Conservation (phyloP, 2,113 vertebrate species). For the Triplophysa rosa region DNA sequence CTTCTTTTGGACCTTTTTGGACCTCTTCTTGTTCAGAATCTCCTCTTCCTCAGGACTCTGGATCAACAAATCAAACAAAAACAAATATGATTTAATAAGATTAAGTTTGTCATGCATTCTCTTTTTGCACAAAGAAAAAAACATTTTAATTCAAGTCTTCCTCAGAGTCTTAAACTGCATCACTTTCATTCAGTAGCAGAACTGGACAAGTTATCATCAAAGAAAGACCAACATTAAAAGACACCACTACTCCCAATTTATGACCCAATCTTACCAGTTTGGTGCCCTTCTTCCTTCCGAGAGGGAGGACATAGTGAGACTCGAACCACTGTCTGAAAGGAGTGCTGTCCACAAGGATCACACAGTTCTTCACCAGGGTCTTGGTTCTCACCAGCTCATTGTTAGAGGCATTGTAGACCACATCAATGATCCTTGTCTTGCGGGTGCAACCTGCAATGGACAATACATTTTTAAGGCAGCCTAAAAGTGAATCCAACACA, state of each 20-base stretch:
- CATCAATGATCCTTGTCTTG: conserved; percentile 97
- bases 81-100: too few species aligned
- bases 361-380: conserved; percentile 98
- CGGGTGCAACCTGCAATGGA: conserved; percentile 87
- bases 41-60: conserved; percentile 98
- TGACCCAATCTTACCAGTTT: conserved; percentile 81
- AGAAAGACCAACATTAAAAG: conserved; percentile 70
- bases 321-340: conserved; percentile 98
- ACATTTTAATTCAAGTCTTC: too few species aligned
- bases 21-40: conserved; percentile 94
- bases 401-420: conserved; percentile 98
- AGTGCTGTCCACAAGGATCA: conserved; percentile 90
- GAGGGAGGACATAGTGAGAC: conserved; percentile 90
- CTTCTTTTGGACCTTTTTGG: conserved; percentile 98
- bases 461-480: background rate
- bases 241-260: background rate
- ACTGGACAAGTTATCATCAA: conserved; percentile 89
- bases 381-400: conserved; percentile 98
- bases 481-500: background rate
- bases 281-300: conserved; percentile 97
- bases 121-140: background rate
- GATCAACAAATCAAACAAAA: background rate
- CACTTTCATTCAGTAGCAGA: conserved; percentile 90
- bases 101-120: background rate
- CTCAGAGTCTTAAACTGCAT: conserved; percentile 79